Evolutionary conservation across 1,140 invertebrate species (phyloP).

Genomic region (Euwallacea similis): DNA sequence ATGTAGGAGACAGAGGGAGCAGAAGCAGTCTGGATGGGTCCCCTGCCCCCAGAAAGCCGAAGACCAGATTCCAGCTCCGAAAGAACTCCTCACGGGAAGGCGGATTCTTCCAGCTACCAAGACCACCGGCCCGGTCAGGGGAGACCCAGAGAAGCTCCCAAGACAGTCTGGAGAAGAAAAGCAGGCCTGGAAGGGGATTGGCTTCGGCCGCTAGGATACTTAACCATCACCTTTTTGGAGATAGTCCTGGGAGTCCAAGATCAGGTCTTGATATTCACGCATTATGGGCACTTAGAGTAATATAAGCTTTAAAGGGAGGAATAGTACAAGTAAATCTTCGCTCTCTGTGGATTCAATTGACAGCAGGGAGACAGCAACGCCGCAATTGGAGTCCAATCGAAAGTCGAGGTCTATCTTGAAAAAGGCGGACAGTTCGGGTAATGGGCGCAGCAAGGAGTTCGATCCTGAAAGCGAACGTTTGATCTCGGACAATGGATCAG

Average conservation of each 20-base stretch:
- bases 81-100: constrained; percentile 14
- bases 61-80: constrained; percentile 72
- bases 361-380: constrained; percentile 57
- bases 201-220: constrained; percentile 72
- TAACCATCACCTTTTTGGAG: constrained; percentile 74
- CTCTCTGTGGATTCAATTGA: constrained; percentile 73
- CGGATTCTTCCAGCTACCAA: constrained; percentile 47
- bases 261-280: constrained; percentile 50
- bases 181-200: constrained; percentile 64
- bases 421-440: constrained; percentile 64
- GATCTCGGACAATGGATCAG: constrained; percentile 65
- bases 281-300: constrained; percentile 33
- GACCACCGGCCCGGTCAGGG: constrained; percentile 51
- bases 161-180: constrained; percentile 57
- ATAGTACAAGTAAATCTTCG: constrained; percentile 67
- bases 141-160: constrained; percentile 56
- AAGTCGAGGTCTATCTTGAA: constrained; percentile 79
- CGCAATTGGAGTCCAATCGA: constrained; percentile 65
- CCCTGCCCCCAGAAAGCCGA: constrained; percentile 77
- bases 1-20: constrained; percentile 59
- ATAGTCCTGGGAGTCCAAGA: constrained; percentile 59
- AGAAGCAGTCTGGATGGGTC: constrained; percentile 68
- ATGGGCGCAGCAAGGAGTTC: constrained; percentile 53
- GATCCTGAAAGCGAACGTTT: constrained; percentile 79
- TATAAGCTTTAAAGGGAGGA: constrained; percentile 55